Base-by-base conservation (phyloP, 2,888 invertebrate species). In the Agonopterix arenella region DNA sequence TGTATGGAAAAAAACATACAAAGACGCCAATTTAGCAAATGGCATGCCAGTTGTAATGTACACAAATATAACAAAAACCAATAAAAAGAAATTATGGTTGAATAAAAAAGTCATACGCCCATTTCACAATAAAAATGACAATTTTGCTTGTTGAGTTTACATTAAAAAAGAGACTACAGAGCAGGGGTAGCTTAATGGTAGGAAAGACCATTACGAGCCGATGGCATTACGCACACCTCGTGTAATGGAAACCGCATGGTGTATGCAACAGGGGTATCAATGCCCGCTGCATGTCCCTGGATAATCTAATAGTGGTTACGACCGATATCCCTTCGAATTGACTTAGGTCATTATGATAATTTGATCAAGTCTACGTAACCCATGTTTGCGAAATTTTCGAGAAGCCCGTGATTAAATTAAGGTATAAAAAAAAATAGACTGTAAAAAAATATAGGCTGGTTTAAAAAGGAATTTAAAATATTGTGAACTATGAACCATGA, bases 231-330 rank as follows among this genome's bases (percentile, higher is more conserved):
- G 28, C 66, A 76, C 76, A 80, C 83, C 78, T 80, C 72, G 59
- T 66, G 77, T 81, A 77, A 83, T 84, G 79, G 76, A 76, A 80
- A 78, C 80, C 80, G 68, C 80, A 78, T 70, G 72, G 68, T 64
- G 56, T 28, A 28, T 80, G 78, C 74, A 75, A 72, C 72, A 70
- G 69, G 76, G 73, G 40, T 40, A 40, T 52, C 59, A 62, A 63
- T 73, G 70, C 70, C 73, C 70, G 71, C 66, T 66, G 59, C 59
- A n/a, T 56, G 56, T 58, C 53, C 54, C 37, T n/a, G 37, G 42
- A 18, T 44, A 48, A 48, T 48, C 48, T 48, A 28, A 28, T 28
- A 28, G 28, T 28, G 28, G 28, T 28, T 28, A 7, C 28, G 28
- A 28, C 28, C 28, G 28, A 28, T 28, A 28, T 7, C 28, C 28